These are phyloP conservation scores for Noctua pronuba DNA, from an alignment of 2,888 invertebrate genomes.

Conservation along the genomic window DNA sequence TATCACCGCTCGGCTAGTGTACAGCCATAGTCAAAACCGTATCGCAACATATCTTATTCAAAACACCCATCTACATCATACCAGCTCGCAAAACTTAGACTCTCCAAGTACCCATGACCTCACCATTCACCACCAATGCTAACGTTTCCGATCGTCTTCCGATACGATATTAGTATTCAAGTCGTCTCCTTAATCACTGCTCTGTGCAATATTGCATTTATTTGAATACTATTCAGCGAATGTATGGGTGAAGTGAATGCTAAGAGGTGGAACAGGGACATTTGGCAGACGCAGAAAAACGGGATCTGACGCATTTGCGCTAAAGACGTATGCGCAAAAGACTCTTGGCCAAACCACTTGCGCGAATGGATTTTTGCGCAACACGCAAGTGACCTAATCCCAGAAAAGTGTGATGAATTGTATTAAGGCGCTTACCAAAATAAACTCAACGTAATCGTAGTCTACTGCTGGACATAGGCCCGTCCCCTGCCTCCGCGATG, in stretches of 20 bases:
- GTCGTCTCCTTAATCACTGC: slow-evolving; percentile 59
- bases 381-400: background rate
- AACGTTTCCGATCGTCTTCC: slow-evolving; percentile 68
- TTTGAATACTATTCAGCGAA: slow-evolving; percentile 66
- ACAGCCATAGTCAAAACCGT: background rate
- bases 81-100: background rate
- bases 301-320: background rate
- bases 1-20: background rate
- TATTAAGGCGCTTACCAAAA: background rate
- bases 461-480: background rate
- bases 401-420: background rate
- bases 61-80: slow-evolving; percentile 8
- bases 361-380: background rate
- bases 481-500: too few species aligned
- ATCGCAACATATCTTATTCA: background rate
- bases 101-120: slow-evolving; percentile 57
- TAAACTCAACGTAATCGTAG: background rate
- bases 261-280: slow-evolving; percentile 56
- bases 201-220: slow-evolving; percentile 67
- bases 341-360: background rate
- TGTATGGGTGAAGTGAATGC: slow-evolving; percentile 61
- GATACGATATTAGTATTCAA: slow-evolving; percentile 69
- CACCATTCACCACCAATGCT: slow-evolving; percentile 60
- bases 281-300: slow-evolving; percentile 23
- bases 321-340: background rate